Evolutionary conservation across 1,140 invertebrate genomes (phyloP), one percentile per base, ranked within the genome.

Genomic region (Capitella teleta): DNA sequence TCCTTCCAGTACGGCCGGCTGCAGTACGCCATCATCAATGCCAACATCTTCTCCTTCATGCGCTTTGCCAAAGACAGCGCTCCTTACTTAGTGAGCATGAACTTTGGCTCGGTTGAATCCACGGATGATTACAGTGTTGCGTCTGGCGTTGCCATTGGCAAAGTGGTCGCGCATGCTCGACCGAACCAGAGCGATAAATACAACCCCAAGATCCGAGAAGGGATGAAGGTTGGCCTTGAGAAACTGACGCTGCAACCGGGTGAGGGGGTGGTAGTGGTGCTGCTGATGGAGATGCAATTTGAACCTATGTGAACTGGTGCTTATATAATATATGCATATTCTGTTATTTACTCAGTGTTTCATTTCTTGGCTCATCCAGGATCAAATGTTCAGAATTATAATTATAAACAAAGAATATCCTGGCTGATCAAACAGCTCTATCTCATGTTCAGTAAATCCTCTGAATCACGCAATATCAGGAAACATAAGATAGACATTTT

Each of bases 1-100:
- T 54, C 64, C 3, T 66, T 70, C 53, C 57, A 61, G 14, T 61
- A 62, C 51, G 66, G 68, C 46, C 61, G 30, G 40, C 58, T 41
- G 56, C 57, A 32, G 59, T 61, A 63, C 62, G 53, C 56, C 24
- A 36, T 51, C 26, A 43, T 51, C 41, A 48, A 44, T 6, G 48
- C 41, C n/a, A 47, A 57, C 41, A 30, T 57, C 6, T 50, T 47
- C 14, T 54, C 52, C 14, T 57, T 54, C 26, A 19, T 51, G 12
- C 28, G 50, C 12, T 49, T 28, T 21, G 23, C 23, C n/a, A 16
- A 38, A 38, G 25, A 32, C 28, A 14, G 34, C 30, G 12, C 24
- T 21, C 28, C 26, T 6, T 69, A 62, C 44, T 48, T 69, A 8
- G 60, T 69, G 18, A 61, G 57, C 3, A 55, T 69, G n/a, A 69